Evolutionary conservation across 1,140 invertebrate genomes (phyloP), one percentile per base, ranked within the genome.

Genomic region (Neuroterus valhalla): DNA sequence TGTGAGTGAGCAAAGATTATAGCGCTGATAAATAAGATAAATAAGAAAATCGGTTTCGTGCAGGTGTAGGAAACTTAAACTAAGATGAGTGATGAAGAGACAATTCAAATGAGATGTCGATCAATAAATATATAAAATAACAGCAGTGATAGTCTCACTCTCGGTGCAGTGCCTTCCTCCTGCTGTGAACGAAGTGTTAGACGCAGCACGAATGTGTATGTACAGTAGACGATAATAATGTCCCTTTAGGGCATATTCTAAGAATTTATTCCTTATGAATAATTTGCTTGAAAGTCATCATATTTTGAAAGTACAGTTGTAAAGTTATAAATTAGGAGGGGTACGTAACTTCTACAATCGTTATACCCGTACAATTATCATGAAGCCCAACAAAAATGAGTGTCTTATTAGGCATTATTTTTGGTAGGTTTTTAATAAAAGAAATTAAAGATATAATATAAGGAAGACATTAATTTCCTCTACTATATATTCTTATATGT

Each of bases 141-240:
- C 77, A 80, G 79, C 81, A 78, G 82, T 84, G 82, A 84, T 84
- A 83, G 76, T 87, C 84, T 89, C 85, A 86, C 84, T 86, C 86
- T 84, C 74, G 81, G 86, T 89, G 86, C 87, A 88, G 86, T 87
- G 84, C 87, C 72, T 84, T 84, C 86, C 84, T 84, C 84, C 84
- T 85, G 85, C 85, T 89, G 84, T 85, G 86, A 86, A 89, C 84
- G 88, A 87, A 85, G 86, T 87, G 83, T 89, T 88, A 86, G 79
- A 87, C 84, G 84, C 82, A 82, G 82, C 78, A 81, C 83, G 79
- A 82, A 83, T 80, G 82, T 88, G 84, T 83, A 87, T 81, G 70
- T 68, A 78, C 15, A 52, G 12, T 70, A 48, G 42, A 15, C 44
- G 38, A 68, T 46, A 38, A 68, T 62, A 62, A 15, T 62, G 55